Conservation (phyloP, 2,797 vertebrate species). For the Fundulus diaphanus region DNA sequence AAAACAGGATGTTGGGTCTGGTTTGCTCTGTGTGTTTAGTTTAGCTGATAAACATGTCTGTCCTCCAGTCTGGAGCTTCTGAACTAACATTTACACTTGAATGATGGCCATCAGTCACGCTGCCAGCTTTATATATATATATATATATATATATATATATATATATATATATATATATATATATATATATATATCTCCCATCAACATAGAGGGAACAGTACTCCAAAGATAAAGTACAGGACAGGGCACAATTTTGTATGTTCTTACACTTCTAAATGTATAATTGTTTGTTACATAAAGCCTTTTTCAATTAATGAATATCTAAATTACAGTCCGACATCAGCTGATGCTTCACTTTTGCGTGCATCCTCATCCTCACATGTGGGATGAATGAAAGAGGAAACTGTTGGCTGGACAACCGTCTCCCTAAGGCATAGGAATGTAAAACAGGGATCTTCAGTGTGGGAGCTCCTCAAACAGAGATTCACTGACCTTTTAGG, state of each 20-base stretch:
- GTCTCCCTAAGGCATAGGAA: conserved; percentile 15
- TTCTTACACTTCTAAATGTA: background rate
- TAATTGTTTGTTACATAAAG: background rate
- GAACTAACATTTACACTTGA: background rate
- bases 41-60: background rate
- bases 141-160: no score
- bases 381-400: conserved; percentile 5
- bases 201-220: background rate
- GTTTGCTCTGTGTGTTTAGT: background rate
- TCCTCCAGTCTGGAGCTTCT: background rate
- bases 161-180: no score
- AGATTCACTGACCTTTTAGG: conserved; percentile 19
- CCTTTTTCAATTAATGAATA: background rate
- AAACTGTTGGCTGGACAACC: conserved; percentile 47
- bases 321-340: background rate
- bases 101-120: background rate
- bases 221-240: background rate
- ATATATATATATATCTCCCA: no score
- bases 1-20: background rate
- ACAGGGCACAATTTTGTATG: background rate
- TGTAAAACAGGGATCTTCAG: background rate
- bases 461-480: conserved; percentile 10
- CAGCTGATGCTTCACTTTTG: background rate
- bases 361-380: conserved; percentile 14
- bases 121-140: no score